These are phyloP conservation scores for Synergus itoensis DNA, from an alignment of 2,888 invertebrate species.

Conservation along the genomic window DNA sequence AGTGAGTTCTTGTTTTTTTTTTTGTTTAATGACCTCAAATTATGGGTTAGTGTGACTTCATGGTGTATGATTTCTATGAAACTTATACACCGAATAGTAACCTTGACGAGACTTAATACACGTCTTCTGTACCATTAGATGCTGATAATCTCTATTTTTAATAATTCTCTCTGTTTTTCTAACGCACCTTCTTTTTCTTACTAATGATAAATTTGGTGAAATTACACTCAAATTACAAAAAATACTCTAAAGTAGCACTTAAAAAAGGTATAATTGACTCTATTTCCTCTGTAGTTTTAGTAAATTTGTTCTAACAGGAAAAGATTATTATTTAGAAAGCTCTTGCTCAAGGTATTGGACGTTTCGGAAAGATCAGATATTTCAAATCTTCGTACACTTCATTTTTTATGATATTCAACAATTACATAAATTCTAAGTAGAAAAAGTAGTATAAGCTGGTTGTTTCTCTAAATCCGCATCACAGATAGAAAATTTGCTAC, in stretches of 20 bases:
- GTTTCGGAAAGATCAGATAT: background rate
- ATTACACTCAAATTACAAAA: background rate
- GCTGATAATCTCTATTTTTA: background rate
- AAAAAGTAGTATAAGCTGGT: background rate
- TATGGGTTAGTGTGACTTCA: conserved; percentile 65
- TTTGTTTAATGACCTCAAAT: conserved; percentile 70
- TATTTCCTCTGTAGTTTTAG: background rate
- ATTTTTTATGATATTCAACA: background rate
- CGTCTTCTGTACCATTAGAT: conserved; percentile 42
- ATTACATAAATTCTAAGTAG: no score
- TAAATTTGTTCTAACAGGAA: background rate
- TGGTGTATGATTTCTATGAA: conserved; percentile 62
- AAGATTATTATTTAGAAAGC: background rate
- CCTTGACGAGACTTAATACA: conserved; percentile 56
- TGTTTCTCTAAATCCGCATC: no score
- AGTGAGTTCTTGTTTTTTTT: conserved; percentile 64
- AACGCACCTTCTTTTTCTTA: background rate
- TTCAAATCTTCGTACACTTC: background rate
- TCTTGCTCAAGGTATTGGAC: background rate
- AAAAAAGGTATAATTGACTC: no score
- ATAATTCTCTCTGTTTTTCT: background rate
- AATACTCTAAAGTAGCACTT: background rate
- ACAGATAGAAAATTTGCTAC: no score
- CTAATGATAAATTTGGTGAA: background rate
- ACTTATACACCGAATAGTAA: conserved; percentile 57